Evolutionary conservation across 2,888 invertebrate genomes (phyloP).

Genomic region (Cheilosia vulpina): DNA sequence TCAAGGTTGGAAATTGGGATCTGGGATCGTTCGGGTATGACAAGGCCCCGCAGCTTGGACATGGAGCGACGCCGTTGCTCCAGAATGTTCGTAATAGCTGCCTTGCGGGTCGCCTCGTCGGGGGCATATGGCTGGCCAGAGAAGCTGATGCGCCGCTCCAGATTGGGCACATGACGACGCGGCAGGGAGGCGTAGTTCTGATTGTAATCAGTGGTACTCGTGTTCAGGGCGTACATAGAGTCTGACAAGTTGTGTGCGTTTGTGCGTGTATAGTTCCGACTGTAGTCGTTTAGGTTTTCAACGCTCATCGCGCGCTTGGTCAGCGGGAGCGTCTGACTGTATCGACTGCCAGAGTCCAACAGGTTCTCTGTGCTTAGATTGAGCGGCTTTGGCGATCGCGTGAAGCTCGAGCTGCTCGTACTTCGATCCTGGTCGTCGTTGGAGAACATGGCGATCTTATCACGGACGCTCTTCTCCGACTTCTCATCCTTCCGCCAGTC

Average conservation of each 20-base stretch:
- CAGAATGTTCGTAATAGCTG: slow-evolving; percentile 89
- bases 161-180: slow-evolving; percentile 69
- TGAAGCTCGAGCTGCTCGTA: slow-evolving; percentile 74
- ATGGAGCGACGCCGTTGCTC: slow-evolving; percentile 92
- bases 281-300: slow-evolving; percentile 84
- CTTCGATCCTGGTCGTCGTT: slow-evolving; percentile 82
- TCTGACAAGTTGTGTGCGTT: slow-evolving; percentile 80
- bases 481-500: slow-evolving; percentile 89
- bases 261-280: slow-evolving; percentile 78
- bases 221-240: slow-evolving; percentile 82
- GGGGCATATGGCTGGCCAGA: slow-evolving; percentile 80
- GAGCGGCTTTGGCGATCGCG: slow-evolving; percentile 79
- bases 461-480: slow-evolving; percentile 91
- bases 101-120: slow-evolving; percentile 85
- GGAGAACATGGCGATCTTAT: slow-evolving; percentile 95
- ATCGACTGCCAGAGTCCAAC: slow-evolving; percentile 78
- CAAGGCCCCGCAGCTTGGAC: slow-evolving; percentile 93
- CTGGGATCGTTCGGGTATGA: slow-evolving; percentile 90
- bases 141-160: slow-evolving; percentile 83
- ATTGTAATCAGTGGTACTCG: slow-evolving; percentile 79
- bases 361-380: slow-evolving; percentile 83
- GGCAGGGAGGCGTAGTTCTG: slow-evolving; percentile 79
- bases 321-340: slow-evolving; percentile 76
- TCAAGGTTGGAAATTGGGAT: slow-evolving; percentile 83
- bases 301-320: slow-evolving; percentile 85